Evolutionary conservation across 2,888 invertebrate genomes (phyloP), one percentile per base, ranked within the genome.

Genomic region (Thecocarcelia acutangulata): DNA sequence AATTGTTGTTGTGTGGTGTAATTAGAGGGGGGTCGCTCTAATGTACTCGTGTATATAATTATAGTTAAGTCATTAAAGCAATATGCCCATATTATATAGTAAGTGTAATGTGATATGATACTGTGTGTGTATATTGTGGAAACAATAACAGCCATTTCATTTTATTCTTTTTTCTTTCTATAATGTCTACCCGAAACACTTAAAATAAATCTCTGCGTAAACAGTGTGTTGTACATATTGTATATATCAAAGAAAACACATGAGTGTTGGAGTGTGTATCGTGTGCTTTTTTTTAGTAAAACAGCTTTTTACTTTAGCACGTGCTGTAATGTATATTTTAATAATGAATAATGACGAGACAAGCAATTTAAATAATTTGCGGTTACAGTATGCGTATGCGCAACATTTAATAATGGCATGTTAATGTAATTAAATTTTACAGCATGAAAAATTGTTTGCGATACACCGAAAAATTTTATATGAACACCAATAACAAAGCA

Each of bases 341-440:
- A 87, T 88, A 87, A 87, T 89, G 88, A 88, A 88, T 87, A 88
- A 89, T 89, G 88, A 89, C 87, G 86, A 89, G 89, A 89, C 88
- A 87, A 88, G 88, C 88, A 88, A 88, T 88, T 88, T 89, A 88
- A 89, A 88, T 89, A 88, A 88, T 88, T 89, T 88, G 88, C 87
- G 89, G 88, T 88, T 87, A 83, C 86, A 86, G 87, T 84, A 85
- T 87, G 89, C 88, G 88, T 88, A 88, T 89, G 89, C 88, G 88
- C 87, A 88, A 88, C 88, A 88, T 88, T 88, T 87, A 89, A 87
- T 88, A 86, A 69, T 69, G 68, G 12, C 66, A 76, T 76, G 28
- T 68, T 68, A 81, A 73, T 73, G 56, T 58, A 66, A 76, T 66
- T 70, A 75, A 75, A 76, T 52, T 70, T 70, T 48, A 70, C 40